Base-by-base conservation (phyloP, 2,797 vertebrate species). In the Chloroceryle inda region DNA sequence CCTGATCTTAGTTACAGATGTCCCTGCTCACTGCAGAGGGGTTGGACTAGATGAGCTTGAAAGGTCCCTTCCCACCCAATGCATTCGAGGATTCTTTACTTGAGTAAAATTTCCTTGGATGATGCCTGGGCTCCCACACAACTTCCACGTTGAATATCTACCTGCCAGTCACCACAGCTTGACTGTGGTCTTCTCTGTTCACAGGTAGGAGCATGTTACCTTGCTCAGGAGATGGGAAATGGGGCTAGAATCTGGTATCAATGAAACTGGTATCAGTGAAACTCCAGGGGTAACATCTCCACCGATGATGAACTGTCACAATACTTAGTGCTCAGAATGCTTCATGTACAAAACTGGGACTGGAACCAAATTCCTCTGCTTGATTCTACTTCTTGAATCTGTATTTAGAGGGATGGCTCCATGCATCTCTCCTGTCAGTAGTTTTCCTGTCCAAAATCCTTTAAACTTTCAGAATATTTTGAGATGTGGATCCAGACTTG, bases 201-300 rank as follows among this genome's bases (percentile, higher is more conserved):
- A 16, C 9, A 40, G 45, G 31, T 26, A 68, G 44, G 8, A 10
- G 13, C 2, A 0, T 10, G 26, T 14, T 44, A n/a, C 11, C 63
- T 20, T 79, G 22, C 62, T 67, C 6, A 6, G 29, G 27, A 58
- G 35, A 79, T 58, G 33, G 33, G 67, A 61, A 86, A 63, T 6
- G 12, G 2, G 37, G 3, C 16, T 72, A 38, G 37, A 79, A 89
- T 45, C 35, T 1, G 58, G 10, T 5, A 44, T 29, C 26, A 42
- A 31, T 17, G 2, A 49, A 55, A 58, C 7, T 56, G 58, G 10
- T 5, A 44, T 29, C 26, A 42, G 27, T 17, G 2, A 49, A 55
- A 58, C 7, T 56, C 6, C 17, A 78, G 42, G 5, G 11, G 31
- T 66, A 55, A 50, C 72, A 50, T 76, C 14, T 72, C 20, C 17